phyloP scores from a whole-genome alignment of 2,113 vertebrate genomes.

The Nothoprocta pentlandii region DNA sequence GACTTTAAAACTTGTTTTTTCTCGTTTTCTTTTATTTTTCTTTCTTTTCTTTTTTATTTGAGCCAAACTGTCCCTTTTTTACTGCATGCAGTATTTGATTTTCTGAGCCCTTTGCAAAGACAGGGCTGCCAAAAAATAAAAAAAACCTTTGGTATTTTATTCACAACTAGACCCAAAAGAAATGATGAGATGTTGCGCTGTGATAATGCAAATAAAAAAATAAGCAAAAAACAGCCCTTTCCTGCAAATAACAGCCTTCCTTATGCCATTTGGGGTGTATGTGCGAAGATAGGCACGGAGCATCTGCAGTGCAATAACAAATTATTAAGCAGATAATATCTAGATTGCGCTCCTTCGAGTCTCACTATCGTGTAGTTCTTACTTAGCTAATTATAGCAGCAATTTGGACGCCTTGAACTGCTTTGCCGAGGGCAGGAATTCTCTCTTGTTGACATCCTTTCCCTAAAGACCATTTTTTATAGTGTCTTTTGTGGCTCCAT shows the following conservation, averaged over 20 bases:
- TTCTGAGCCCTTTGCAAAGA: background rate
- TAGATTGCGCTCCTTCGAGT: background rate
- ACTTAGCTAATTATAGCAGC: background rate
- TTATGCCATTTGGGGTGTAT: background rate
- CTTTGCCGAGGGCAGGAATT: constrained; percentile 39
- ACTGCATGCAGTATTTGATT: background rate
- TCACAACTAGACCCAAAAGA: background rate
- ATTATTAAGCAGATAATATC: background rate
- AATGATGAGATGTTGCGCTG: background rate
- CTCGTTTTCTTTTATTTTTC: no score
- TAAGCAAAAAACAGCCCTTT: background rate
- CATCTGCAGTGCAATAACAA: background rate
- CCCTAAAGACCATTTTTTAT: background rate
- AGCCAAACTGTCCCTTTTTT: background rate
- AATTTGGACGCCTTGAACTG: background rate
- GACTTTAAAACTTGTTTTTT: background rate
- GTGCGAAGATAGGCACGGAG: background rate
- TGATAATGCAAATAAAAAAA: background rate
- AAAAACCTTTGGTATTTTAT: background rate
- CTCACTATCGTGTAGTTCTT: background rate
- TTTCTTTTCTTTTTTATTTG: background rate
- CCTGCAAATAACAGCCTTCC: background rate
- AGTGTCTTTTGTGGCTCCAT: background rate
- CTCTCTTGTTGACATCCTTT: constrained; percentile 30
- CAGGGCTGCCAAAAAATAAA: background rate